Evolutionary conservation across 2,888 invertebrate species (phyloP).

Genomic region (Nomada hirtipes): DNA sequence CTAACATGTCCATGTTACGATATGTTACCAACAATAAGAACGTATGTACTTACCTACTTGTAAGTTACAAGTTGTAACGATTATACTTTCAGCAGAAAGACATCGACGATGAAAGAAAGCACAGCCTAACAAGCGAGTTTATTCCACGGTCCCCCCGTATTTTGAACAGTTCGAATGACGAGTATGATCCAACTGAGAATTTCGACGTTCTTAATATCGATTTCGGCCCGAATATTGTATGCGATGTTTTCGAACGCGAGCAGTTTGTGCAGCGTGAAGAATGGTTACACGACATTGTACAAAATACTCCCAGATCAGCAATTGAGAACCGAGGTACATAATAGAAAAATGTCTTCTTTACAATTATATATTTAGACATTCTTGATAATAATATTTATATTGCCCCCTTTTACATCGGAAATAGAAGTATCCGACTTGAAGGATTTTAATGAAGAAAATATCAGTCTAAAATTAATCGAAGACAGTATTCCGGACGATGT

Average conservation of each 20-base stretch:
- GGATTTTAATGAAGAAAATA: conserved; percentile 46
- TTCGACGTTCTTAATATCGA: conserved; percentile 32
- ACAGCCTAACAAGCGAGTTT: background rate
- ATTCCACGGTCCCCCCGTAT: conserved; percentile 20
- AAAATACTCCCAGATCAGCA: background rate
- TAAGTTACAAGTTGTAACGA: too few species aligned
- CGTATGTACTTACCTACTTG: too few species aligned
- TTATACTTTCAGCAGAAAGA: conserved; percentile 5
- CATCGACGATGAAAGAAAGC: conserved; percentile 6
- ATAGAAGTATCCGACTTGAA: conserved; percentile 6
- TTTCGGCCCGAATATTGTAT: conserved; percentile 27
- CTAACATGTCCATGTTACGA: too few species aligned
- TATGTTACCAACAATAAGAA: too few species aligned
- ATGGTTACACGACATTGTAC: background rate
- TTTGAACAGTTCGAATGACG: conserved; percentile 21
- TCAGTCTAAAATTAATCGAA: conserved; percentile 49
- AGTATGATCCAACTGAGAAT: background rate
- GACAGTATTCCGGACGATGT: conserved; percentile 60
- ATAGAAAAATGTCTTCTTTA: background rate
- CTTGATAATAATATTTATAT: background rate
- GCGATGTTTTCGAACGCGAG: conserved; percentile 12
- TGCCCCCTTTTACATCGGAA: background rate
- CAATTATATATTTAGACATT: background rate
- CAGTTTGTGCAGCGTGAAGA: background rate
- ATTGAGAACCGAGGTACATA: conserved; percentile 31